Evolutionary conservation across 2,797 vertebrate genomes (phyloP).

Genomic region (Eupleurogrammus muticus): DNA sequence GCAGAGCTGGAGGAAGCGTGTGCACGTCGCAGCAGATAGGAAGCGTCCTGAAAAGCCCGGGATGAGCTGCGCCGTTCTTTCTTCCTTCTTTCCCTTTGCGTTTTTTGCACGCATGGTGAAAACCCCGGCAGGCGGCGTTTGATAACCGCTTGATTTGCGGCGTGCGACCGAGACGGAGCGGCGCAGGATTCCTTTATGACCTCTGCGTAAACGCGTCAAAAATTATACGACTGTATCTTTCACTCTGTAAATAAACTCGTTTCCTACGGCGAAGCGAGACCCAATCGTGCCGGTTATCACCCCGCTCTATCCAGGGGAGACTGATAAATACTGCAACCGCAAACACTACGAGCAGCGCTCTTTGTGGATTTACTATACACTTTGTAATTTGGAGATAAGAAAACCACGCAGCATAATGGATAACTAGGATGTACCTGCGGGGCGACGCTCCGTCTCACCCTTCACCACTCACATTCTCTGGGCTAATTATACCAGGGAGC

Average conservation of each 20-base stretch:
- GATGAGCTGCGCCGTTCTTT: no score
- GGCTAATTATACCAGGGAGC: constrained; percentile 29
- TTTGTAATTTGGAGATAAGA: constrained; percentile 2
- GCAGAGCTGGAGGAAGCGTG: constrained; percentile 29
- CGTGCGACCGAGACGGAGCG: constrained; percentile 17
- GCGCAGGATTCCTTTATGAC: constrained; percentile 22
- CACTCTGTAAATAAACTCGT: not conserved
- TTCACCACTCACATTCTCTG: constrained; percentile 19
- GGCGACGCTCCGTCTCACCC: constrained; percentile 1
- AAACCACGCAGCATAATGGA: not conserved
- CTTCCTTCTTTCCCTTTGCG: not conserved
- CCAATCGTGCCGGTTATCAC: not conserved
- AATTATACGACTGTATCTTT: constrained; percentile 8
- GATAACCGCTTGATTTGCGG: constrained; percentile 20
- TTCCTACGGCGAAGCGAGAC: not conserved
- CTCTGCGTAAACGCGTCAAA: not conserved
- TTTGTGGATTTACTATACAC: not conserved
- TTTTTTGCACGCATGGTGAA: no score
- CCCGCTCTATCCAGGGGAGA: not conserved
- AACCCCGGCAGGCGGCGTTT: not conserved
- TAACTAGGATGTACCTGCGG: constrained; percentile 1
- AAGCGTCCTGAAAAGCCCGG: no score
- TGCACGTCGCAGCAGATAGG: constrained; percentile 33
- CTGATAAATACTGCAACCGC: not conserved
- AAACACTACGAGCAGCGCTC: not conserved